phyloP scores from a whole-genome alignment of 23 tunicate genomes.

The Botrylloides violaceus region DNA sequence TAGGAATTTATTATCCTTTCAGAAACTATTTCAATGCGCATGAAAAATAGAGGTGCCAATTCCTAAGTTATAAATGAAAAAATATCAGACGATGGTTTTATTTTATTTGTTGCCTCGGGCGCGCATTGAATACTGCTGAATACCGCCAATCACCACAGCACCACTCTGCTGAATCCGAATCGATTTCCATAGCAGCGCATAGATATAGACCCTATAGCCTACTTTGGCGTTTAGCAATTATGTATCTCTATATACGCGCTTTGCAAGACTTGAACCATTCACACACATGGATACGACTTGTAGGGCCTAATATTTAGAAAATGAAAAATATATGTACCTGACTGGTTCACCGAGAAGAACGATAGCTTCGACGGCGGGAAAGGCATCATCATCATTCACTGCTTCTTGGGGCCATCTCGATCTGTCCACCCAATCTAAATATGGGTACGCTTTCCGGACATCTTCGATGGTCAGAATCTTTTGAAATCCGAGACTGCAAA shows the following conservation, averaged over 20 bases:
- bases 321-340: slow-evolving; percentile 45
- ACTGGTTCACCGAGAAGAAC: slow-evolving; percentile 92
- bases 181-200: too few relatives aligned
- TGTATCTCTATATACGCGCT: background rate
- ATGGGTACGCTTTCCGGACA: slow-evolving; percentile 86
- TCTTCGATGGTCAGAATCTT: slow-evolving; percentile 84
- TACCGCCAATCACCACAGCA: too few relatives aligned
- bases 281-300: too few relatives aligned
- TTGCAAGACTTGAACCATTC: too few relatives aligned
- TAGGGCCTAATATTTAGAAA: background rate
- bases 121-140: too few relatives aligned
- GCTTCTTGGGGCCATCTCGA: slow-evolving; percentile 67
- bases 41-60: too few relatives aligned
- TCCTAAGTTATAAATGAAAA: too few relatives aligned
- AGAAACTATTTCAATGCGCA: too few relatives aligned
- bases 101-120: too few relatives aligned
- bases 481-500: slow-evolving; percentile 71
- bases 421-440: slow-evolving; percentile 97
- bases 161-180: too few relatives aligned
- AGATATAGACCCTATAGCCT: background rate
- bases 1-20: too few relatives aligned
- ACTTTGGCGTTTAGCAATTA: background rate
- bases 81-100: too few relatives aligned
- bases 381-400: slow-evolving; percentile 48
- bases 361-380: slow-evolving; percentile 87